Evolutionary conservation across 2,797 vertebrate genomes (phyloP).

Genomic region (Ctenopoma kingsleyae): DNA sequence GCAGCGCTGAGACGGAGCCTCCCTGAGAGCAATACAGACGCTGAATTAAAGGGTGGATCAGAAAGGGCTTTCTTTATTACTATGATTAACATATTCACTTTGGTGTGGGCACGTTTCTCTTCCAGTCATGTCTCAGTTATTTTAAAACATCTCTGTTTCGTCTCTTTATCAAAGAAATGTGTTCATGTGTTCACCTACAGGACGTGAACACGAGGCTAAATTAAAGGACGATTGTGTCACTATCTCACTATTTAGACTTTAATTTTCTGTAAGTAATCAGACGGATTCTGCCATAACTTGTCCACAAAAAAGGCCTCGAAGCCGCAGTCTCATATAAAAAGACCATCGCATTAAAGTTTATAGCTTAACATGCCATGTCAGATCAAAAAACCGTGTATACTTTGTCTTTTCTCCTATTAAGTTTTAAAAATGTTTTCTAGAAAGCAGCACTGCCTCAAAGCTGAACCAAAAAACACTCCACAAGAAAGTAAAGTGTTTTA

Average conservation of each 20-base stretch:
- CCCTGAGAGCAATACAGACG: constrained; percentile 54
- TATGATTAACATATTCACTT: constrained; percentile 74
- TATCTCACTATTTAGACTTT: neutral
- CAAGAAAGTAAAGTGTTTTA: neutral
- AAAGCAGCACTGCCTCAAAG: neutral
- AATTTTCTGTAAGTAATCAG: neutral
- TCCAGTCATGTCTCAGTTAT: constrained; percentile 45
- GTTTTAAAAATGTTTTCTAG: constrained; percentile 14
- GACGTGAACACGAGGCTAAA: neutral
- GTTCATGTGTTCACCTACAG: constrained; percentile 9
- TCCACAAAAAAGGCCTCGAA: constrained; percentile 12
- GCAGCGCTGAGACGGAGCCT: constrained; percentile 62
- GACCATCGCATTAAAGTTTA: constrained; percentile 15
- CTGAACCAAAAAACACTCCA: neutral
- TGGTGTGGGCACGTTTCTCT: constrained; percentile 42
- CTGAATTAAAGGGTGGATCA: constrained; percentile 74
- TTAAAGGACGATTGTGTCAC: neutral
- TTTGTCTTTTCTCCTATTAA: constrained; percentile 39
- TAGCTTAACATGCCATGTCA: constrained; percentile 19
- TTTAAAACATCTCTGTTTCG: constrained; percentile 33
- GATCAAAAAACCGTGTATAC: constrained; percentile 28
- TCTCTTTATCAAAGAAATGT: constrained; percentile 30
- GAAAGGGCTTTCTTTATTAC: constrained; percentile 63
- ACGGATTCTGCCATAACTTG: neutral
- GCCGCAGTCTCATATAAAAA: constrained; percentile 10